Evolutionary conservation across 2,888 invertebrate genomes (phyloP), one percentile per base, ranked within the genome.

Genomic region (Cecidostiba fungosa): DNA sequence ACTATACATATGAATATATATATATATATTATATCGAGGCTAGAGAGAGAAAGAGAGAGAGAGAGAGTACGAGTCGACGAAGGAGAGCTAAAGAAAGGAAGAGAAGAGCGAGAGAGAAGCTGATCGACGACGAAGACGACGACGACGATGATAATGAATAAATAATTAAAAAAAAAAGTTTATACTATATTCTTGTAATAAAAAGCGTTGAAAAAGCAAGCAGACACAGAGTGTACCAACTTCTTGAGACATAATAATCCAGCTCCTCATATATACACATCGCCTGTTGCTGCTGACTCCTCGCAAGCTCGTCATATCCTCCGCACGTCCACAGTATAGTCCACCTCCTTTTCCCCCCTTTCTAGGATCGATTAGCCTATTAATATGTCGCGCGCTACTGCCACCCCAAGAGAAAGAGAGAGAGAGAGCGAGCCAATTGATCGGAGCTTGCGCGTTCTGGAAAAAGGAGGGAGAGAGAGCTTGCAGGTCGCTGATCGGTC

Each of bases 111-210:
- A 39, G 50, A 26, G 59, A 32, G 4, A 72, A 73, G 47, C 43
- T 6, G 76, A 69, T 4, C 39, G 23, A 29, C 14, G 43, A 62
- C 39, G 72, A 62, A 23, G 43, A 39, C 32, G 50, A 70, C 26
- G 43, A 69, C 43, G 79, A 74, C 62, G 74, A 82, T 43, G 47
- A 82, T 43, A 10, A 74, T 36, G 19, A 62, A 74, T 16, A 29
- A 79, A n/a, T 29, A 70, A 29, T 54, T 69, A 14, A 54, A 39
- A 79, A 85, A 89, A 87, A 91, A 91, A 92, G 91, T 93, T 93
- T 93, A 93, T 93, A 93, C 93, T 93, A 92, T 93, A 93, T 93
- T 93, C 91, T 93, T 93, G 90, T 93, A 93, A 93, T 93, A 93
- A 93, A 93, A 92, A 43, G 85, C 85, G 89, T 88, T 91, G 88